Base-by-base conservation (phyloP, 1,140 invertebrate species). In the Bacillus rossius region DNA sequence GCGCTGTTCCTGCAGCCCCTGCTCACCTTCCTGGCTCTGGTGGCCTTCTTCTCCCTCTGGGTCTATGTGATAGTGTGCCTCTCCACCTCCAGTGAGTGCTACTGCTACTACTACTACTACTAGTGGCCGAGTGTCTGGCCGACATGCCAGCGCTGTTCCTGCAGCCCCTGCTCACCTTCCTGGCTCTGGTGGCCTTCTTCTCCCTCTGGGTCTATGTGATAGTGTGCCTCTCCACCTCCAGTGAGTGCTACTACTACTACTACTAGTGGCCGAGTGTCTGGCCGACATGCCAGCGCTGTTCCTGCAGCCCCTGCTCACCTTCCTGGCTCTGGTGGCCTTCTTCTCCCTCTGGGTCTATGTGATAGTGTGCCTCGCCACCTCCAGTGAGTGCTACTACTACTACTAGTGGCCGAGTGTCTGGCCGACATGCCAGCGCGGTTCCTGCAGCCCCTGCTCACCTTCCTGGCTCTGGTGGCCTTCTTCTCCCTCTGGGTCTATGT, bases 1-100 rank as follows among this genome's bases (percentile, higher is more conserved):
- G 84, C 82, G n/a, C 73, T 98, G 22, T 86, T 96, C 66, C 75
- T 94, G 19, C 93, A 95, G 68, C 94, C 94, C 1, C 69, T 96
- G 1, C 75, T 93, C 57, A 96, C 94, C 0, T 94, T 94, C 69
- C 60, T 89, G 43, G 80, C 87, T 47, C 76, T 96, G 0, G 72
- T 88, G 23, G 59, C 84, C 40, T 96, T 96, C 71, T 88, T 94
- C 61, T 73, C 84, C 40, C 92, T 91, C 77, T 96, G 92, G 92
- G 77, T 93, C 1, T 78, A 81, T 26, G 84, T 96, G 37, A 82
- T 96, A 61, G 74, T 85, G 22, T 84, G 77, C 65, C 72, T 89
- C 4, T 80, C 82, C n/a, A 87, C 86, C 62, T 79, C 85, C 37
- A 79, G 87, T 89, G 77, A 82, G 83, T 78, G 41, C n/a, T n/a